Conservation (phyloP, 2,888 invertebrate species). For the Augiades crinisus region DNA sequence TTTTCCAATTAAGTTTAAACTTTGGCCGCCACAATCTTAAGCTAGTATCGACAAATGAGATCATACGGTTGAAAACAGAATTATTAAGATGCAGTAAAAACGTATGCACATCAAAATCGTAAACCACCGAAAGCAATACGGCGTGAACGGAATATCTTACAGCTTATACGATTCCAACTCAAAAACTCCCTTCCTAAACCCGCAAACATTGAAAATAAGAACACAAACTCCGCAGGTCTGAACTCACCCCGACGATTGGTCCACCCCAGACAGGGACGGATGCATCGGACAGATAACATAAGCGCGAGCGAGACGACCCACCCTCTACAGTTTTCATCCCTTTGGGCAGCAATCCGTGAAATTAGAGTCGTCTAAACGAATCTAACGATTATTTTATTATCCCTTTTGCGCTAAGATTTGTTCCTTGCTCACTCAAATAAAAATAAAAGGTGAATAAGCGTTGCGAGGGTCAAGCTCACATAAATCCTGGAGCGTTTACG, state of each 20-base stretch:
- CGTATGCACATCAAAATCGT: constrained; percentile 6
- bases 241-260: constrained; percentile 59
- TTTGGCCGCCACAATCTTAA: too few species aligned
- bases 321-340: constrained; percentile 61
- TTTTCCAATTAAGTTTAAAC: too few species aligned
- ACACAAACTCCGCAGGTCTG: constrained; percentile 47
- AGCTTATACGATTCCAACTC: constrained; percentile 26
- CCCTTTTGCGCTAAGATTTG: constrained; percentile 81
- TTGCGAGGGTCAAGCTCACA: constrained; percentile 72
- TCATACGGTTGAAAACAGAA: too few species aligned
- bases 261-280: constrained; percentile 49
- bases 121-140: constrained; percentile 11
- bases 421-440: constrained; percentile 81
- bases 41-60: too few species aligned
- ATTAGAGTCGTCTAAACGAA: constrained; percentile 81
- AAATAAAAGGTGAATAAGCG: constrained; percentile 80
- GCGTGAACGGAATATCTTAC: constrained; percentile 26
- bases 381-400: constrained; percentile 82
- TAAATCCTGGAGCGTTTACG: constrained; percentile 72
- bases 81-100: constrained; percentile 18
- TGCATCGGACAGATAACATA: constrained; percentile 25
- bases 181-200: constrained; percentile 51
- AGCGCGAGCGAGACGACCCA: constrained; percentile 47
- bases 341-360: constrained; percentile 78
- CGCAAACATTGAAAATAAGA: constrained; percentile 68